Evolutionary conservation across 2,888 invertebrate genomes (phyloP), one percentile per base, ranked within the genome.

Genomic region (Nomada goodeniana): DNA sequence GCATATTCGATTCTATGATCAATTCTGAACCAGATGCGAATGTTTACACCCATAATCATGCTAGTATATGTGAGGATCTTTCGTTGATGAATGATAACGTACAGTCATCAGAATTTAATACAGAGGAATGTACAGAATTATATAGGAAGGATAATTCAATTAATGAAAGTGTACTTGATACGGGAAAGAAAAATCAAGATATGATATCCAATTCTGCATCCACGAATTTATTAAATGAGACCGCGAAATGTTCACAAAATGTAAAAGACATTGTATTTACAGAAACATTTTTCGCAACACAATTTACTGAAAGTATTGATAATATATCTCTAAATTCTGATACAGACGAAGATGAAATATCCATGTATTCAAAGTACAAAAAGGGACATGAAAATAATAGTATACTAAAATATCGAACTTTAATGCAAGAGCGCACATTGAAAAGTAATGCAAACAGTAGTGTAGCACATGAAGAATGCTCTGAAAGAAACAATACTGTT

Each of bases 331-430:
- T 55, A 23, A 61, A 84, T 60, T 47, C 57, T 26, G 68, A 84
- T 70, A 67, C 18, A 23, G 50, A 71, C 29, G 84, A 84, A 53
- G 26, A 74, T 71, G 85, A 89, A 11, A 76, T 90, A 44, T 93
- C 93, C 2, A 91, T 91, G 88, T 92, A 92, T 76, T 85, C 92
- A 11, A 91, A 86, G 68, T 93, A 93, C 65, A 93, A 88, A 82
- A 89, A 71, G 64, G 67, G 53, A n/a, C 88, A 91, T 64, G 59
- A 75, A 9, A 70, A 88, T 20, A 93, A 93, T 52, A 93, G 92
- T 44, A 93, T 93, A 79, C 73, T 59, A n/a, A 88, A 90, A 42
- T 93, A 93, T 86, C 89, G 92, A 36, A n/a, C 52, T 75, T 65
- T 57, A 74, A 15, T 76, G 4, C 65, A 53, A n/a, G 52, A 65